phyloP scores from a whole-genome alignment of 2,888 invertebrate species.

The Iselma pallidipennis region DNA sequence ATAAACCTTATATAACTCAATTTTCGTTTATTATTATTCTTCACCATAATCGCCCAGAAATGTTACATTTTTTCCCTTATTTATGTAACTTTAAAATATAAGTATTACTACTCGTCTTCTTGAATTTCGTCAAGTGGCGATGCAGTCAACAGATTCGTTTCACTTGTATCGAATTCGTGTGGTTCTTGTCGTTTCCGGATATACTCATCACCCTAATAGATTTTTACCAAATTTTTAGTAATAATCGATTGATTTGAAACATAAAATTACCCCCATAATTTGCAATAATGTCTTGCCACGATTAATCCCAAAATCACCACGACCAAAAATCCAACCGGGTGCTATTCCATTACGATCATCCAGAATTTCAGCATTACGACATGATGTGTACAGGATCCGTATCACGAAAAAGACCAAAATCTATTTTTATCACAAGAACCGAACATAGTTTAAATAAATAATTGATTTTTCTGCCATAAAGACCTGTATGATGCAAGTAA shows the following conservation, averaged over 20 bases:
- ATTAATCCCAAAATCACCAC: constrained; percentile 50
- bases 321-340: constrained; percentile 56
- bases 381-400: constrained; percentile 61
- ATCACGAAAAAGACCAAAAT: constrained; percentile 59
- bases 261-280: constrained; percentile 41
- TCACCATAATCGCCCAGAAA: no score
- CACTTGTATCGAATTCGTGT: not conserved
- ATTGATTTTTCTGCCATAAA: constrained; percentile 16
- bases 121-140: not conserved
- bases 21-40: not conserved
- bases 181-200: not conserved
- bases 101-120: no score
- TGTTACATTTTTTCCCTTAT: not conserved
- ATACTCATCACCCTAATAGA: not conserved
- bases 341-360: constrained; percentile 58
- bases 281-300: constrained; percentile 48
- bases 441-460: constrained; percentile 19
- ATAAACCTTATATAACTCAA: constrained; percentile 3
- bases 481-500: constrained; percentile 43
- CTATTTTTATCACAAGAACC: no score
- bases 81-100: no score
- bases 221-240: not conserved
- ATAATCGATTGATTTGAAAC: not conserved
- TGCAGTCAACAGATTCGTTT: not conserved
- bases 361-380: constrained; percentile 60